Percentiles rank a stretch among this genome's conserved stretches.
These are phyloP conservation scores for Intellagama lesueurii DNA, from an alignment of 2,797 vertebrate species.

Conservation along the genomic window DNA sequence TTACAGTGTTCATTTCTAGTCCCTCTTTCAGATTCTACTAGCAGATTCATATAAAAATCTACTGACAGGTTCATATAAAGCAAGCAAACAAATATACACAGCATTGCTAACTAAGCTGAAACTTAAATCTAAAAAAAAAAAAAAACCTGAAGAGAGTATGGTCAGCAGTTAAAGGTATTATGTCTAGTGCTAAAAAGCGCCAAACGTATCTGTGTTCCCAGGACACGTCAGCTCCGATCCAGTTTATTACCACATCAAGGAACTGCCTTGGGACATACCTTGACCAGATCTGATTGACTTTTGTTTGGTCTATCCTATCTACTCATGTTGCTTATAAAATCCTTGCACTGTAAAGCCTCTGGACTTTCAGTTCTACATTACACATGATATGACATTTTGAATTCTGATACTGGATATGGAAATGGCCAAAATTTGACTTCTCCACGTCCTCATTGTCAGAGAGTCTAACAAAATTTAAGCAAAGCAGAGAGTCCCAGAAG, in stretches of 20 bases:
- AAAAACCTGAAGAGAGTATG: neutral
- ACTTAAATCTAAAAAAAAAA: neutral
- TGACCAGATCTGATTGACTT: neutral
- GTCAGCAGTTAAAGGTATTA: neutral
- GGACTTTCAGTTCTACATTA: neutral
- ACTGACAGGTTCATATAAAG: too few species aligned
- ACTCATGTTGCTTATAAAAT: neutral
- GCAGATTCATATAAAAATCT: neutral
- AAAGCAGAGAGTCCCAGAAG: neutral
- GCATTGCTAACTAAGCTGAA: neutral
- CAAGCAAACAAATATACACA: neutral
- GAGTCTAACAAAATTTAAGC: neutral
- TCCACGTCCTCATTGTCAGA: neutral
- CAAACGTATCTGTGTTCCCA: neutral
- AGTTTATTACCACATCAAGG: neutral
- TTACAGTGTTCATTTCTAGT: neutral
- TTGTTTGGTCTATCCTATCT: neutral
- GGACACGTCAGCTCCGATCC: neutral
- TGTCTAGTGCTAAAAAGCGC: neutral
- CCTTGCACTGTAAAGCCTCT: neutral
- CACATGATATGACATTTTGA: neutral
- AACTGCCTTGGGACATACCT: neutral
- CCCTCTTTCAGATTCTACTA: neutral
- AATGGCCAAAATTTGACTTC: neutral
- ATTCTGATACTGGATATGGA: neutral